Evolutionary conservation across 1,140 invertebrate genomes (phyloP), one percentile per base, ranked within the genome.

Genomic region (Drosophila repleta): DNA sequence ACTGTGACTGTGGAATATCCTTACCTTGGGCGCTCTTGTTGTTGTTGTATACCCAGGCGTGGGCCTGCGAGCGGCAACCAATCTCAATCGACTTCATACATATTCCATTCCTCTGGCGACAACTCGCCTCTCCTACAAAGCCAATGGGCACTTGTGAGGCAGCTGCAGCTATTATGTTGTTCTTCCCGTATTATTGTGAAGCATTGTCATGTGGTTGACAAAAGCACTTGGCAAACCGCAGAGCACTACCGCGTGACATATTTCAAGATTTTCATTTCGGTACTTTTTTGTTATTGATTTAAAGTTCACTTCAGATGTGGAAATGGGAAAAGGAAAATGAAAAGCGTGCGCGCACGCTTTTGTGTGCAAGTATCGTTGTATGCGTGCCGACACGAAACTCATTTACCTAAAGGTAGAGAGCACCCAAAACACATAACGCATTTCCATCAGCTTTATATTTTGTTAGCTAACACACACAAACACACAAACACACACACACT

Each of bases 151-250:
- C 70, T 77, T 63, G 41, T 49, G 71, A 57, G 24, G 53, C 61
- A 56, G 66, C 57, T 74, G 57, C 58, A 74, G 65, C 58, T 61
- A 57, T 70, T 52, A 57, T 65, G 41, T 45, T 60, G 17, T 18
- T 56, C 53, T 64, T 56, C 46, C 43, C 53, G 52, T 39, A 74
- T 78, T 82, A 71, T 81, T 75, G 63, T 82, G 62, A 64, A 65
- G 70, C 67, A 71, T 88, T 88, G 83, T 78, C 83, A 85, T 85
- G 82, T 72, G 82, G 67, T 88, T 87, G 82, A 81, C 82, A 85
- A 85, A 87, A 82, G 83, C 81, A 87, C 81, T 84, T 64, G 74
- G 66, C 75, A 55, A 65, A 48, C 46, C 51, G 49, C 66, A 41
- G 46, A 58, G 74, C 57, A 57, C 24, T 53, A 45, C 46, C 60